Percentiles rank a stretch among this genome's conserved stretches.
Conservation (phyloP, 2,888 invertebrate species). For the Biston betularia region DNA sequence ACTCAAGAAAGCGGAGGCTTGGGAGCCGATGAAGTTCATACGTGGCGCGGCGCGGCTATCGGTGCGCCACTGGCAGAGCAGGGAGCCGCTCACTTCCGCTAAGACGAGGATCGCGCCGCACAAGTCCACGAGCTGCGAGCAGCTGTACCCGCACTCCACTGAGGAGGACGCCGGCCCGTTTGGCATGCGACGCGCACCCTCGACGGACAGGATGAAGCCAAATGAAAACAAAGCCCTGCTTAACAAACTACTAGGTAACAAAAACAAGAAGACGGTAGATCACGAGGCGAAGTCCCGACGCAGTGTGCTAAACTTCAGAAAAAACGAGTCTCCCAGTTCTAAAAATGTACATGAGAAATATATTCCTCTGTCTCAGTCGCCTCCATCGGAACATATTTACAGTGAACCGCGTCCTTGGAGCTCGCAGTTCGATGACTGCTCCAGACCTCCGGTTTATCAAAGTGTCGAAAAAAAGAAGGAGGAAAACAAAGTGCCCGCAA, state of each 20-base stretch:
- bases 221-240: constrained; percentile 78
- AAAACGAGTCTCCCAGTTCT: constrained; percentile 64
- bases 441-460: constrained; percentile 78
- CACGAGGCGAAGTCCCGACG: constrained; percentile 72
- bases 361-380: constrained; percentile 73
- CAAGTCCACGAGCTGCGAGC: constrained; percentile 83
- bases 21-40: constrained; percentile 81
- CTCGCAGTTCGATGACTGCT: constrained; percentile 73
- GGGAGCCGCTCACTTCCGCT: constrained; percentile 74
- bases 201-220: constrained; percentile 78
- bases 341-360: constrained; percentile 82
- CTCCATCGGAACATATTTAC: constrained; percentile 74
- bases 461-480: constrained; percentile 78
- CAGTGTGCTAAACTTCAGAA: constrained; percentile 78
- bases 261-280: constrained; percentile 74
- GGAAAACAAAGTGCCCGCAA: constrained; percentile 60
- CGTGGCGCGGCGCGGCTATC: constrained; percentile 82
- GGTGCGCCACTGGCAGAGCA: constrained; percentile 84
- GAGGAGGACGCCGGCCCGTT: constrained; percentile 72
- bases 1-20: constrained; percentile 83
- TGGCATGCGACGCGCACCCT: constrained; percentile 79
- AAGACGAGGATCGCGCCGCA: constrained; percentile 73
- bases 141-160: constrained; percentile 74
- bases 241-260: constrained; percentile 77
- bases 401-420: constrained; percentile 78